Base-by-base conservation (phyloP, 2,113 vertebrate genomes). In the Chionodraco myersi region DNA sequence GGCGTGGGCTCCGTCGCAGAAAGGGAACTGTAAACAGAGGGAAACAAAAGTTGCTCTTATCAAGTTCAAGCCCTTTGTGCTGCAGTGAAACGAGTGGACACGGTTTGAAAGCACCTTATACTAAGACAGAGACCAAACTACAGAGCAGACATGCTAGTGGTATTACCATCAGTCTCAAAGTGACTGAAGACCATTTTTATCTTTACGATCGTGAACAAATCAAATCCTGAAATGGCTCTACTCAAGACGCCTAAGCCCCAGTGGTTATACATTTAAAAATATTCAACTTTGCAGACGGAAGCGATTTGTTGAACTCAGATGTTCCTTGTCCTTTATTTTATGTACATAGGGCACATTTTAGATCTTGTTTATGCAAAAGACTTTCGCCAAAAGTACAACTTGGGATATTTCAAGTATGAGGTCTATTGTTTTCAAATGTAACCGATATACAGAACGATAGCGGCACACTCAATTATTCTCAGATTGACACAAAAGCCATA, bases 1-100 rank as follows among this genome's bases (percentile, higher is more conserved):
- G 88, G 89, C 13, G 77, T 96, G 95, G 62, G 94, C 58, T 0
- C 95, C 95, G 21, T 96, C 95, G 8, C 95, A 96, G 75, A 70
- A 94, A 0, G 95, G 95, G 84, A 96, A 96, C 95, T 96, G 83
- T 14, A 79, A 72, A 47, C 11, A 54, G n/a, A 68, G 16, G 7
- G 53, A 56, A 61, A 61, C 34, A 60, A 51, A 16, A 66, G 13
- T 3, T 0, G 2, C 68, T 67, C 34, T 75, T 18, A 61, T 65
- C 74, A 78, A 26, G 8, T n/a, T 49, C 1, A 15, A 30, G 10
- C 14, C n/a, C 21, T 70, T 61, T 63, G 34, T 14, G 48, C 13
- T 66, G 10, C 1, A 41, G n/a, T 41, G 44, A 74, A 47, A 69
- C 0, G n/a, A 49, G 8, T 23, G 3, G 52, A 14, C 13, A 7